These are phyloP conservation scores for Cathartes aura DNA, from an alignment of 2,113 vertebrate genomes.

Conservation along the genomic window DNA sequence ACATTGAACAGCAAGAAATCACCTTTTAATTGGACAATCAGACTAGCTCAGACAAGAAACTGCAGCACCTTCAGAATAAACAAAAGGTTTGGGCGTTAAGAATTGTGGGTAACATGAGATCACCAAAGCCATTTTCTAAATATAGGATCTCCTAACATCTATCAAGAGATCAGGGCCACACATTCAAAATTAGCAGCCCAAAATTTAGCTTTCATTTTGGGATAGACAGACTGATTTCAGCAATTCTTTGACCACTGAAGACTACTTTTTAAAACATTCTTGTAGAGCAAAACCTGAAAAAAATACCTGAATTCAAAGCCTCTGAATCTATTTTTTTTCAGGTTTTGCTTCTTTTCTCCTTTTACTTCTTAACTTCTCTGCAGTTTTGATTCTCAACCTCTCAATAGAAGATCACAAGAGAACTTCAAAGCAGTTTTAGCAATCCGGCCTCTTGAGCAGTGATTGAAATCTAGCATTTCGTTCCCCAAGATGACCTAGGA, in stretches of 20 bases:
- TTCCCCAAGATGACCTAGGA: not conserved
- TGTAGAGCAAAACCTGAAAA: not conserved
- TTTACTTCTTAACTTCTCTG: not conserved
- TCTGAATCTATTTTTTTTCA: not conserved
- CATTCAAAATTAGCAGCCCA: not conserved
- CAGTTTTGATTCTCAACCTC: not conserved
- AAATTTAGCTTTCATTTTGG: not conserved
- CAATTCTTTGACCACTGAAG: not conserved
- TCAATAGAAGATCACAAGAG: not conserved
- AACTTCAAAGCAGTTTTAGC: not conserved
- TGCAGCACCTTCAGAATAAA: not conserved
- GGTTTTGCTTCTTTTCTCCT: not conserved
- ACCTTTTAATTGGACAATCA: constrained; percentile 5
- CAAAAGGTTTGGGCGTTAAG: not conserved
- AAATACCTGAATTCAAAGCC: not conserved
- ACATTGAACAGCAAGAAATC: not conserved
- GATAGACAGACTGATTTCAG: not conserved
- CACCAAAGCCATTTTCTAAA: not conserved
- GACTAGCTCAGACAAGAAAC: not conserved
- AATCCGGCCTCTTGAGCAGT: not conserved
- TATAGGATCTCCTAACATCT: not conserved
- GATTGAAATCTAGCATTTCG: not conserved
- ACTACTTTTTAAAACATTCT: not conserved
- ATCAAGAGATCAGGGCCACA: not conserved
- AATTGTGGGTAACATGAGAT: not conserved